Base-by-base conservation (phyloP, 1,140 invertebrate genomes). In the Bombus pascuorum region DNA sequence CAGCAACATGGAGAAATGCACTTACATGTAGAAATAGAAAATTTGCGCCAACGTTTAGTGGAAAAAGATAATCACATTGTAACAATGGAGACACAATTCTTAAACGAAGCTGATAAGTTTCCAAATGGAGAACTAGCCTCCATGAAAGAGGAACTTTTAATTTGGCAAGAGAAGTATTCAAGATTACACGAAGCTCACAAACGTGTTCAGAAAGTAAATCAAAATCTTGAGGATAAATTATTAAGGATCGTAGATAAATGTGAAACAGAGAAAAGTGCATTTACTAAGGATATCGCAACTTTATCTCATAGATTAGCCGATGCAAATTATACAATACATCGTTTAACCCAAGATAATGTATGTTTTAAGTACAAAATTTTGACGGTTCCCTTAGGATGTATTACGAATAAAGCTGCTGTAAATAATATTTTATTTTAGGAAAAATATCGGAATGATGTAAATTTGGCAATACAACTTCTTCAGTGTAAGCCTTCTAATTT, bases 401-500 rank as follows among this genome's bases (percentile, higher is more conserved):
- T 57, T 28, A 83, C n/a, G 73, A 65, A 75, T 65, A 73, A 53
- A 39, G 47, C 44, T 18, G 74, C 34, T 53, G 68, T 66, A 2
- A 76, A 72, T 39, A 62, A 68, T 25, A 39, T 87, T 90, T 91
- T 93, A 90, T 93, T 93, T 96, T 96, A 99, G 98, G 98, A 99
- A 93, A 97, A 98, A 91, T 99, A 99, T 95, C 97, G 98, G 95
- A 98, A 97, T 95, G 99, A 99, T 95, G 98, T 99, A 91, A 98
- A 98, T 95, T 95, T 99, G 94, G 98, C 98, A 75, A 98, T 99
- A 88, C 98, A 99, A 95, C 96, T 99, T 87, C 95, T 99, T 42
- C 98, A 99, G 93, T 99, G 98, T 94, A 99, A 99, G 94, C 98
- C 98, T 87, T 98, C 98, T 79, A 98, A 98, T 95, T 99, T 99